Evolutionary conservation across 2,113 vertebrate species (phyloP), one percentile per base, ranked within the genome.

Genomic region (Odocoileus hemionus): DNA sequence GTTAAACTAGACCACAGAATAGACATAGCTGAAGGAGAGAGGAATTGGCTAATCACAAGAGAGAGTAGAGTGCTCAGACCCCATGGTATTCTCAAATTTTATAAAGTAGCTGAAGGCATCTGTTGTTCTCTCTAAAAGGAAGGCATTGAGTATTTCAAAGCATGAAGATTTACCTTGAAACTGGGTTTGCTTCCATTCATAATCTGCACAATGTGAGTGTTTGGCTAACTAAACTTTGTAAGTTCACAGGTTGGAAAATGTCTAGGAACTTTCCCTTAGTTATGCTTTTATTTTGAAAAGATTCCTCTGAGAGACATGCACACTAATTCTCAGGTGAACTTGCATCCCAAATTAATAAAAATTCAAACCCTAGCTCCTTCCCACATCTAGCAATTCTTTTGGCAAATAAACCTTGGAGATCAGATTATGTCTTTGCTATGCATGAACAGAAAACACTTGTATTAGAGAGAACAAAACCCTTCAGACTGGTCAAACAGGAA

Each of bases 351-450:
- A 97, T 94, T 96, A 95, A 96, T 97, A 93, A 97, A 97, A 95
- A 95, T 87, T 80, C 92, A 96, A 96, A 88, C 15, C 30, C 17
- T 91, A 88, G 57, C 16, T 82, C 87, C 95, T 97, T 91, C 64
- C 47, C 33, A 95, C 50, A 70, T 70, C 58, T 96, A 96, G 86
- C 80, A 86, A 96, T 82, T 97, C 85, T 96, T 96, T 86, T 57
- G 87, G 82, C 84, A 98, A 91, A 97, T 95, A 96, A 98, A 86
- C 89, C 91, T 83, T 91, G 10, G 64, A 95, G 88, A 95, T 97
- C 90, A 96, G 94, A 94, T 50, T 94, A 92, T 83, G 47, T 88
- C 87, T 97, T 80, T 90, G 57, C 78, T 91, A 94, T 43, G 85
- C 92, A 94, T 70, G 86, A 94, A 95, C 54, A 95, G 94, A 95